Evolutionary conservation across 2,888 invertebrate genomes (phyloP).

Genomic region (Chrysolina americana): DNA sequence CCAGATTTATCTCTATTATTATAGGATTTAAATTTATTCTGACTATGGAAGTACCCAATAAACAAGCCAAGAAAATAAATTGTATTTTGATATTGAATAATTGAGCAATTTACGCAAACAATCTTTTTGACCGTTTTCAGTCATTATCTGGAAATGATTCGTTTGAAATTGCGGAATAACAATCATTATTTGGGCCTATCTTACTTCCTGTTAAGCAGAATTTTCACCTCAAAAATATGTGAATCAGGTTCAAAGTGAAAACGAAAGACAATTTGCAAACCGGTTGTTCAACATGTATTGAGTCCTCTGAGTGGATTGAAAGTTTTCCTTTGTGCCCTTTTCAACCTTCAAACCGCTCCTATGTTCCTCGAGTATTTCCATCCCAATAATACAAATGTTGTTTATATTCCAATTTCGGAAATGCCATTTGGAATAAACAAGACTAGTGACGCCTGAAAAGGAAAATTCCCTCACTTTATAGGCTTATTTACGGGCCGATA

Average conservation of each 20-base stretch:
- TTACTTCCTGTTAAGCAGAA: too few relatives aligned
- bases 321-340: neutral
- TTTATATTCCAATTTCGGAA: slow-evolving; percentile 12
- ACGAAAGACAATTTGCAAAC: neutral
- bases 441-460: neutral
- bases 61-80: too few relatives aligned
- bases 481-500: slow-evolving; percentile 25
- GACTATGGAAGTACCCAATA: too few relatives aligned
- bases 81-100: too few relatives aligned
- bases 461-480: slow-evolving; percentile 6
- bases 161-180: too few relatives aligned
- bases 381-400: neutral
- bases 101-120: too few relatives aligned
- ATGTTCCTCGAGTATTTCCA: neutral
- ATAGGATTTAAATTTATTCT: too few relatives aligned
- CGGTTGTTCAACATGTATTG: too few relatives aligned
- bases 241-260: neutral
- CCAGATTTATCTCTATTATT: too few relatives aligned
- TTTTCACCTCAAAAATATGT: neutral
- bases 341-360: neutral
- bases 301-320: neutral
- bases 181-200: too few relatives aligned
- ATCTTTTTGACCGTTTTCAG: too few relatives aligned
- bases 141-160: too few relatives aligned
- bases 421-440: slow-evolving; percentile 8